phyloP scores from a whole-genome alignment of 2,888 invertebrate genomes.

The Heliconius ismenius region DNA sequence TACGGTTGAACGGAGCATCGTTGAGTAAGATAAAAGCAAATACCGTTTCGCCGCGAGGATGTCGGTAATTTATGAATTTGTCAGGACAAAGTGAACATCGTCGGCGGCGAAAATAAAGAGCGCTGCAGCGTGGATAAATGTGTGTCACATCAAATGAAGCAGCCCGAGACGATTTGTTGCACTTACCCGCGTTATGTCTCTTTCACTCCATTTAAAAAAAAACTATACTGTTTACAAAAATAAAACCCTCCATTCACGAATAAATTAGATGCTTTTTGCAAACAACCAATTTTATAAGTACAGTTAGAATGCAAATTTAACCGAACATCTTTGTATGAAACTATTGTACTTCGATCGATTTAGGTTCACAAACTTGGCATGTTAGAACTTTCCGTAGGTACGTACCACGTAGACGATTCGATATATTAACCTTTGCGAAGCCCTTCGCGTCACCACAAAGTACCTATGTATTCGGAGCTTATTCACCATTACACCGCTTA shows the following conservation, averaged over 20 bases:
- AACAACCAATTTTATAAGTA: conserved; percentile 14
- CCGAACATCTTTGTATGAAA: conserved; percentile 44
- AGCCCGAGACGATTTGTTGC: conserved; percentile 73
- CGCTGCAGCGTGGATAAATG: conserved; percentile 76
- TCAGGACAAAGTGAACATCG: conserved; percentile 78
- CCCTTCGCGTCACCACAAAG: conserved; percentile 48
- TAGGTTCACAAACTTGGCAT: conserved; percentile 35
- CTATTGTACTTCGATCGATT: conserved; percentile 43
- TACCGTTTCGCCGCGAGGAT: conserved; percentile 67
- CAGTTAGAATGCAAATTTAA: conserved; percentile 33
- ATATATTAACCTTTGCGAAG: conserved; percentile 58
- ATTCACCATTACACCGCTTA: conserved; percentile 36
- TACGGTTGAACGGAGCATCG: conserved; percentile 68
- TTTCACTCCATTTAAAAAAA: conserved; percentile 49
- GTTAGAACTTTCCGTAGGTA: conserved; percentile 32
- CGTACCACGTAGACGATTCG: conserved; percentile 43
- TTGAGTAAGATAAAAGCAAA: conserved; percentile 74
- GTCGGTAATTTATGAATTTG: conserved; percentile 82
- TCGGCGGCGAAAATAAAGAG: conserved; percentile 77
- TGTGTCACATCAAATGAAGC: conserved; percentile 81
- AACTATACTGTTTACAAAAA: conserved; percentile 51
- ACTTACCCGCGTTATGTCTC: conserved; percentile 62
- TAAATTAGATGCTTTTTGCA: conserved; percentile 29
- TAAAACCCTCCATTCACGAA: conserved; percentile 44
- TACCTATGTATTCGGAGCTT: conserved; percentile 30